Conservation (phyloP, 2,113 vertebrate species). For the Zonotrichia leucophrys region DNA sequence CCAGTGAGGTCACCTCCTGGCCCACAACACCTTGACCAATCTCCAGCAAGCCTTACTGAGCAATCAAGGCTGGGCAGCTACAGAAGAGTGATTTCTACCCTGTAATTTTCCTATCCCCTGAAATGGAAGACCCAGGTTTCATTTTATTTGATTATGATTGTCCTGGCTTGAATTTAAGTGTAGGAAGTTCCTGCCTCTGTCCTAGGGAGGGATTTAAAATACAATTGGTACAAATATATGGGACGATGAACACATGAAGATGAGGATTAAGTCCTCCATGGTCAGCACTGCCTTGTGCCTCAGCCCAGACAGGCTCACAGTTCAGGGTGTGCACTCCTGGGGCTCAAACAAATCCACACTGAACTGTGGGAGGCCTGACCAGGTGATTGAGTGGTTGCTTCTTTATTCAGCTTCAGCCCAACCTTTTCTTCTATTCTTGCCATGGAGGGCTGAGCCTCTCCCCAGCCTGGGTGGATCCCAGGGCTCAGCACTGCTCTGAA, state of each 20-base stretch:
- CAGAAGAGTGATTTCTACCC: neutral
- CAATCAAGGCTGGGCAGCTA: neutral
- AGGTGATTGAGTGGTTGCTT: accelerated
- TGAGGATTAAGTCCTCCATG: neutral
- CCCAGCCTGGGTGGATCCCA: neutral
- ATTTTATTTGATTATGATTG: neutral
- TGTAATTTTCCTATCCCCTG: neutral
- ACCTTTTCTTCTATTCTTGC: neutral
- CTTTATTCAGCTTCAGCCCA: neutral
- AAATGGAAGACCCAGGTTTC: neutral
- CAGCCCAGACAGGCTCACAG: neutral
- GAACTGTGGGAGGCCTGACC: neutral
- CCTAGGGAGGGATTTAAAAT: neutral
- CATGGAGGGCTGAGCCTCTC: neutral
- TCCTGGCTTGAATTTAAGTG: neutral
- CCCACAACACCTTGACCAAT: neutral
- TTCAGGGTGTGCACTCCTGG: neutral
- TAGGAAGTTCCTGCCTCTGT: neutral
- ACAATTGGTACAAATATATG: neutral
- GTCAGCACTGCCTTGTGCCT: neutral
- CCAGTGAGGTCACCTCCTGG: neutral
- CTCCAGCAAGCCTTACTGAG: neutral
- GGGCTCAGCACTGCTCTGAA: neutral
- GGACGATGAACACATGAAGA: neutral
- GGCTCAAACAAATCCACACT: accelerated